Evolutionary conservation across 1,140 invertebrate species (phyloP), one percentile per base, ranked within the genome.

Genomic region (Hyposmocoma kahamanoa): DNA sequence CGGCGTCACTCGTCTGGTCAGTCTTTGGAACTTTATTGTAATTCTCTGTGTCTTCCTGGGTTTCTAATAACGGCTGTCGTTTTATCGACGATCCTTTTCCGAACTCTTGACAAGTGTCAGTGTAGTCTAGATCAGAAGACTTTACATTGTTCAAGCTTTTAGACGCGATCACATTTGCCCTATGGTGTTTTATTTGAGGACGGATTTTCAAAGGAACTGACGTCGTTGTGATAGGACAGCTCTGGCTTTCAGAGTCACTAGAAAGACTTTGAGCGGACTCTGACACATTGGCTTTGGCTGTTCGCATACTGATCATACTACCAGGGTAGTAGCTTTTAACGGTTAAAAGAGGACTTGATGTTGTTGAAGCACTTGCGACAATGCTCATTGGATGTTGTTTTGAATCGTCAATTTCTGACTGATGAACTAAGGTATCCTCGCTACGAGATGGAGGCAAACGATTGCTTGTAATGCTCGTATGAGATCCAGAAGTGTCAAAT

Each of bases 391-490:
- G 88, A 56, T 87, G 85, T 0, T 88, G 87, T 47, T 88, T 88
- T 1, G 89, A 84, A 43, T 75, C 62, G 19, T 79, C 58, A 52
- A 75, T 65, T 57, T 90, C 88, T 13, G 28, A 2, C 28, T 30
- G 28, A 63, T 90, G 87, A 1, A 91, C 89, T 15, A 95, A 63
- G 0, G 91, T 93, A 59, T 95, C 93, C 68, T 95, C 93, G 50
- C 93, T 94, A 22, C 91, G 88, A 0, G 93, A 94, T 0, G 93
- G 92, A 0, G 92, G 91, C 26, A 94, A 72, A 20, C 91, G 80
- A 64, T 62, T 71, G 42, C 62, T 76, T 6, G 53, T 58, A 22
- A 72, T 62, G 42, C 72, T 82, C 0, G 51, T 53, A 17, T 77
- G 74, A 42, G 82, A 79, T 34, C 66, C 69, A 4, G 67, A 60